Conservation (phyloP, 2,113 vertebrate species). For the Coturnix japonica region DNA sequence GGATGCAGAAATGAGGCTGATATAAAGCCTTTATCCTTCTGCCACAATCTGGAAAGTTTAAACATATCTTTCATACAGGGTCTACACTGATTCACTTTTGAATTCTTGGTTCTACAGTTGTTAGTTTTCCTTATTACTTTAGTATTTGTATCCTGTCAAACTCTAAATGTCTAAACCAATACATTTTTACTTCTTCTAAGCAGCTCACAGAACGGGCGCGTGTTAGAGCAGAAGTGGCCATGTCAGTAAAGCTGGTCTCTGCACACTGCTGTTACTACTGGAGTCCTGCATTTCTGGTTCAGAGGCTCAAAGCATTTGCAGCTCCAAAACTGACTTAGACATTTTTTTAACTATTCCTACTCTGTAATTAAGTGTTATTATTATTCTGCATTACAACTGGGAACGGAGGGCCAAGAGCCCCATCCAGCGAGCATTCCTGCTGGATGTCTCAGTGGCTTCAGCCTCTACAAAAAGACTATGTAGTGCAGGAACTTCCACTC, state of each 20-base stretch:
- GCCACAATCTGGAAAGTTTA: neutral
- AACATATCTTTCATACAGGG: neutral
- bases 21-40: neutral
- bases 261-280: neutral
- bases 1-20: too few species aligned
- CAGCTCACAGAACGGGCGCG: neutral
- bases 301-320: neutral
- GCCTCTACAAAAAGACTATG: neutral
- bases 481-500: neutral
- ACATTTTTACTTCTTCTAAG: neutral
- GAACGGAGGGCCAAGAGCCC: neutral
- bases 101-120: neutral
- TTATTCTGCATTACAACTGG: neutral
- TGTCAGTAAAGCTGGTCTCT: neutral
- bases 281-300: neutral
- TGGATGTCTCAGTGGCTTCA: neutral
- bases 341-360: neutral
- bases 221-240: neutral
- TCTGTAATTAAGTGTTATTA: neutral
- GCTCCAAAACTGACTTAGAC: neutral
- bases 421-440: neutral
- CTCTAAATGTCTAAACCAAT: neutral
- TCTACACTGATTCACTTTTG: neutral
- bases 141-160: neutral
- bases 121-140: neutral